phyloP scores from a whole-genome alignment of 2,797 vertebrate species.

The Heliangelus exortis region DNA sequence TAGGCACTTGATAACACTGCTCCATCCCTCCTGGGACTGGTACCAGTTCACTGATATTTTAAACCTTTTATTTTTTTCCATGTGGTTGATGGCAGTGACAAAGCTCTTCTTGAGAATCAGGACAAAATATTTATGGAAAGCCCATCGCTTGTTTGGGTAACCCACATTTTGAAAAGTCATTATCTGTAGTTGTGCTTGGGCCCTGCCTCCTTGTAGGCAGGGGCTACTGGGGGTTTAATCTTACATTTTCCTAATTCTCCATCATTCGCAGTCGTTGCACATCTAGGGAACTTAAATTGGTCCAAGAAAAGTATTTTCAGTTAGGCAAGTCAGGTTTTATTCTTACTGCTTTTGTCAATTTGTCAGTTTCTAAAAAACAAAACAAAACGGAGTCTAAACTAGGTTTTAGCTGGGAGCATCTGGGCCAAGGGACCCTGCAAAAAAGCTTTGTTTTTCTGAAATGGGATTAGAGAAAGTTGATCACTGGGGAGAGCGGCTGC shows the following conservation, averaged over 20 bases:
- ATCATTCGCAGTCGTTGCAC: fast-evolving
- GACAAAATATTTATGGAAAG: not conserved
- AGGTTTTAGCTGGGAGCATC: fast-evolving
- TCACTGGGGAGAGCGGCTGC: not conserved
- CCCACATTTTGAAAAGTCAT: not conserved
- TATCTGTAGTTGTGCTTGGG: not conserved
- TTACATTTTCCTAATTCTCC: not conserved
- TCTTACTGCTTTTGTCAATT: not conserved
- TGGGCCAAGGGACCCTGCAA: not conserved
- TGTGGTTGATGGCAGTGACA: not conserved
- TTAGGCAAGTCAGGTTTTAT: not conserved
- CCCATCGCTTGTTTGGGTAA: fast-evolving
- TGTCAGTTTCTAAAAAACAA: too few relatives aligned
- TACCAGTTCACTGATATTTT: not conserved
- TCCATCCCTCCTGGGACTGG: constrained; percentile 32
- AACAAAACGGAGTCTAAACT: fast-evolving
- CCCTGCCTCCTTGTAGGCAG: not conserved
- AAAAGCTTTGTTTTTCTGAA: not conserved
- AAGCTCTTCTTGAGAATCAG: not conserved
- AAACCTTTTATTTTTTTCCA: not conserved
- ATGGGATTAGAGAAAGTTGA: not conserved
- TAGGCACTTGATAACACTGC: constrained; percentile 60
- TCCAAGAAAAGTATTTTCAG: not conserved
- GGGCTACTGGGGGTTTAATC: not conserved
- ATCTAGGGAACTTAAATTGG: fast-evolving